Percentiles rank a stretch among this genome's conserved stretches.
These are phyloP conservation scores for Charadrius vociferus DNA, from an alignment of 2,113 vertebrate genomes.

Conservation along the genomic window DNA sequence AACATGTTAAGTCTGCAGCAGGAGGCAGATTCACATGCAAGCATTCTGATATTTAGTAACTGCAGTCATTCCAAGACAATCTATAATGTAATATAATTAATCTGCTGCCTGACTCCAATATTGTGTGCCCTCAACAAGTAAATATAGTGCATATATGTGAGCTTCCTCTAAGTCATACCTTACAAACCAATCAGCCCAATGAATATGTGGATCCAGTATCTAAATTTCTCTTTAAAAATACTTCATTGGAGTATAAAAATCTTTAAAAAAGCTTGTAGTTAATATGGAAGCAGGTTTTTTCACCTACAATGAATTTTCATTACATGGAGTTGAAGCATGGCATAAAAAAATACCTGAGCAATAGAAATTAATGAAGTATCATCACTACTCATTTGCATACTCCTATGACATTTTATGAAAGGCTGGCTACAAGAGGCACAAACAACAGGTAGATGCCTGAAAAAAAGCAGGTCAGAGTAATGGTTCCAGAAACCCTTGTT, in stretches of 20 bases:
- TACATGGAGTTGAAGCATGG: neutral
- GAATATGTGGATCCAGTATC: neutral
- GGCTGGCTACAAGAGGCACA: neutral
- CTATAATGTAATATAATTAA: neutral
- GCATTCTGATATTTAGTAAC: neutral
- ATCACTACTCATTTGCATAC: neutral
- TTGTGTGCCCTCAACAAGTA: neutral
- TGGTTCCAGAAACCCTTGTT: neutral
- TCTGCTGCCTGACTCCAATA: neutral
- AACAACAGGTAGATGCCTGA: neutral
- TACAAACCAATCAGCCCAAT: neutral
- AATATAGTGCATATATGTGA: neutral
- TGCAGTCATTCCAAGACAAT: neutral
- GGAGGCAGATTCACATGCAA: neutral
- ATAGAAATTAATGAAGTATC: neutral
- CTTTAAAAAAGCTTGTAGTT: neutral
- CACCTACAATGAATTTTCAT: neutral
- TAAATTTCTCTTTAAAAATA: neutral
- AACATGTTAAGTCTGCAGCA: neutral
- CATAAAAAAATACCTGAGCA: neutral
- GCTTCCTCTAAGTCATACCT: neutral
- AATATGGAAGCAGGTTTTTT: neutral
- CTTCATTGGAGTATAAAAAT: neutral
- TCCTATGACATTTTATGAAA: neutral
- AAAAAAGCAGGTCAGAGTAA: fast-evolving